Percentiles rank a stretch among this genome's conserved stretches.
These are phyloP conservation scores for Odontophorus gujanensis DNA, from an alignment of 2,113 vertebrate genomes.

Conservation along the genomic window DNA sequence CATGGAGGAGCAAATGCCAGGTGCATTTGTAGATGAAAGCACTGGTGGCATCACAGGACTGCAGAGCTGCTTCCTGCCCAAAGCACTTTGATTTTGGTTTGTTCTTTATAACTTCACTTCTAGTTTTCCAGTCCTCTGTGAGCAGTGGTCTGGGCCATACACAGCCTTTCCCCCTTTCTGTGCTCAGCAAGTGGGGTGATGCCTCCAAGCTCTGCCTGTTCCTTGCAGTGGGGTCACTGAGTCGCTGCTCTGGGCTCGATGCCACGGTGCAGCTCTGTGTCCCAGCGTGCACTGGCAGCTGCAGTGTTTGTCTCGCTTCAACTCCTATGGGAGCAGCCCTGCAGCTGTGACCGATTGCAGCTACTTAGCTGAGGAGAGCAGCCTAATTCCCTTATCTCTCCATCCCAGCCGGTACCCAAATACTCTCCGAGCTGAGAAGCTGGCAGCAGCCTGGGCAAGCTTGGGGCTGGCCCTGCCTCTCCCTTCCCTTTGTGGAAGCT, in stretches of 20 bases:
- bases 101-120: background rate
- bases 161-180: fast-evolving
- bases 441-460: conserved; percentile 19
- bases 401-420: conserved; percentile 34
- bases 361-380: conserved; percentile 59
- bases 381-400: conserved; percentile 69
- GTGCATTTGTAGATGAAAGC: conserved; percentile 20
- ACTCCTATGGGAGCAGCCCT: conserved; percentile 36
- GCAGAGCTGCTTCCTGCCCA: background rate
- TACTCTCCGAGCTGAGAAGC: conserved; percentile 23
- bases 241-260: background rate
- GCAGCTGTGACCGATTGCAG: conserved; percentile 60
- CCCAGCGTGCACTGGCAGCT: background rate
- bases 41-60: background rate
- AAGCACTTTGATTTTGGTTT: conserved; percentile 2
- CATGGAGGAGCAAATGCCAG: background rate
- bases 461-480: conserved; percentile 5
- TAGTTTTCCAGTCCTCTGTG: background rate
- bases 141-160: background rate
- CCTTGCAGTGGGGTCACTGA: background rate
- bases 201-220: background rate
- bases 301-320: background rate
- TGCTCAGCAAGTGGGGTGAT: background rate
- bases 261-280: background rate
- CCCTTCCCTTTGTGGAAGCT: conserved; percentile 40